These are phyloP conservation scores for Pomatorhinus ruficollis DNA, from an alignment of 2,113 vertebrate genomes.

Conservation along the genomic window DNA sequence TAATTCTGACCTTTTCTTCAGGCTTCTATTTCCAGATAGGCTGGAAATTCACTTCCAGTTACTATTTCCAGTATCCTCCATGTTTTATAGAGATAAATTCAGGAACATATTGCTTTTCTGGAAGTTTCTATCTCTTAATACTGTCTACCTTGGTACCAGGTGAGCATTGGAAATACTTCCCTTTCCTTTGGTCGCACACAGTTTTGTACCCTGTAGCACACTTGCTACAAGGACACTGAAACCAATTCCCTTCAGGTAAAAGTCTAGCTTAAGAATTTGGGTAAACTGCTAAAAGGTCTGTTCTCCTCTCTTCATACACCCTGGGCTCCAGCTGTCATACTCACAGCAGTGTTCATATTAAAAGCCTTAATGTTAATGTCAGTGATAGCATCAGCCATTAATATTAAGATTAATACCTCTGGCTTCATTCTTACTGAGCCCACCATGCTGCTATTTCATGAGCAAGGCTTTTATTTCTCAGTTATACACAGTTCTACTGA, in stretches of 20 bases:
- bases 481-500: background rate
- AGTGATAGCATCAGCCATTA: background rate
- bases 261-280: background rate
- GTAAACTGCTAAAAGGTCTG: accelerated
- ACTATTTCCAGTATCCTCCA: background rate
- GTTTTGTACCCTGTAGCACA: background rate
- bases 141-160: background rate
- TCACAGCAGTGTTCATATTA: background rate
- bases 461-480: background rate
- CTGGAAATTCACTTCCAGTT: background rate
- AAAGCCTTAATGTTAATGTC: background rate
- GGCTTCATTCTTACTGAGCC: background rate
- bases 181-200: background rate
- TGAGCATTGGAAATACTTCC: background rate
- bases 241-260: background rate
- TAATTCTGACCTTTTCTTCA: background rate
- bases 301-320: background rate
- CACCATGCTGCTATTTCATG: background rate
- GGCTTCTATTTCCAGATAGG: background rate
- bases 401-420: background rate
- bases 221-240: background rate
- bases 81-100: background rate
- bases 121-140: background rate
- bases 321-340: background rate
- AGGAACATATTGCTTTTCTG: background rate